phyloP scores from a whole-genome alignment of 2,113 vertebrate genomes.

The Ailuropoda melanoleuca region DNA sequence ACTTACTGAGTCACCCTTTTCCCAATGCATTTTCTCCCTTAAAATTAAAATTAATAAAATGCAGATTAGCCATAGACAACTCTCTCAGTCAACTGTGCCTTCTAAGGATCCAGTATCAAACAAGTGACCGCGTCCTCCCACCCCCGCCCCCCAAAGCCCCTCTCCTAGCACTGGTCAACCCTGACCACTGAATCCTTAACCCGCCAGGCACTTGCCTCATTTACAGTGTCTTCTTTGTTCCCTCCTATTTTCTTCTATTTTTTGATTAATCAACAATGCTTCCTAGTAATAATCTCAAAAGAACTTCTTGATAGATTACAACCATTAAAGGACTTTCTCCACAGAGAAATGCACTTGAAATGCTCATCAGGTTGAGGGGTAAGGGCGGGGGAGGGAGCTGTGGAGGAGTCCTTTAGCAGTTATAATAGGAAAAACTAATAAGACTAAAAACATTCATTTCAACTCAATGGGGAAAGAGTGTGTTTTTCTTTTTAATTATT shows the following conservation, averaged over 20 bases:
- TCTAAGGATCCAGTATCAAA: neutral
- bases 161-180: neutral
- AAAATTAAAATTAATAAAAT: neutral
- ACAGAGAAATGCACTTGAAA: slow-evolving; percentile 27
- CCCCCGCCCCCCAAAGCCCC: neutral
- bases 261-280: neutral
- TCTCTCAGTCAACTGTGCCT: neutral
- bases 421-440: neutral
- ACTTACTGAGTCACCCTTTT: neutral
- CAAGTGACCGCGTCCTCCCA: no score
- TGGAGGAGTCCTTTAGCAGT: neutral
- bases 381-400: fast-evolving
- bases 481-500: slow-evolving; percentile 60
- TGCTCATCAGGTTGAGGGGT: neutral
- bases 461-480: neutral
- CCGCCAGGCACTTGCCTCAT: neutral
- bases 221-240: neutral
- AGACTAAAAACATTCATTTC: slow-evolving; percentile 6
- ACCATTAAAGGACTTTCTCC: neutral
- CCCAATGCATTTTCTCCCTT: neutral
- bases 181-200: neutral
- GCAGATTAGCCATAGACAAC: neutral
- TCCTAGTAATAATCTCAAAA: slow-evolving; percentile 33
- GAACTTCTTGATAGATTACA: neutral
- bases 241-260: neutral